Evolutionary conservation across 2,888 invertebrate genomes (phyloP), one percentile per base, ranked within the genome.

Genomic region (Lasioglossum malachurum): DNA sequence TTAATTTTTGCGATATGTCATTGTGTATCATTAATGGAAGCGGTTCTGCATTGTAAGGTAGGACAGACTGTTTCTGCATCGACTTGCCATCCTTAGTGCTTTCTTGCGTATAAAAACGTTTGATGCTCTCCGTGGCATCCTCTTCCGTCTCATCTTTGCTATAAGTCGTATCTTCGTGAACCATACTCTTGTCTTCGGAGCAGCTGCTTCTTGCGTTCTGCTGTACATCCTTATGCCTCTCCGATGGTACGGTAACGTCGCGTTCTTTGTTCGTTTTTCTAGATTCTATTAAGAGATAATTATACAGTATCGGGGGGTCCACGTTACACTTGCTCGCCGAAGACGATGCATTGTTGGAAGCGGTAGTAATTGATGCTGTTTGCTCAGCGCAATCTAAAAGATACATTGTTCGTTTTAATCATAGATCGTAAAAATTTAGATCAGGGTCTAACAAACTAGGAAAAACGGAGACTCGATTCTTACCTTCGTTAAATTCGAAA

Each of bases 401-500:
- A 46, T 19, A 44, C 3, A 8, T 69, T n/a, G 1, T 38, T 23
- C 23, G 2, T 69, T 35, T 69, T 38, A 69, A 69, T 23, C 10
- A 4, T 23, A 0, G 19, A 67, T 67, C 0, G 23, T 10, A 12
- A 35, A 7, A 5, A 69, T 23, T 69, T 19, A 1, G 12, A 57
- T 57, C 57, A 1, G n/a, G 1, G n/a, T 4, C n/a, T n/a, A 67
- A 19, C 19, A 14, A 27, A n/a, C 14, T n/a, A n/a, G 14, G n/a
- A 41, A 38, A 41, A 41, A 16, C 0, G 0, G 27, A 84, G 14
- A 31, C 27, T 46, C 49, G 7, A 64, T 64, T 49, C 69, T 83
- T 93, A 96, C 96, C 96, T 96, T 98, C 97, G 93, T 97, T 97
- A 92, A 97, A 96, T 95, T 98, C 98, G 94, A 98, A 97, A 94